Conservation (phyloP, 2,888 invertebrate genomes). For the Globia sparganii region DNA sequence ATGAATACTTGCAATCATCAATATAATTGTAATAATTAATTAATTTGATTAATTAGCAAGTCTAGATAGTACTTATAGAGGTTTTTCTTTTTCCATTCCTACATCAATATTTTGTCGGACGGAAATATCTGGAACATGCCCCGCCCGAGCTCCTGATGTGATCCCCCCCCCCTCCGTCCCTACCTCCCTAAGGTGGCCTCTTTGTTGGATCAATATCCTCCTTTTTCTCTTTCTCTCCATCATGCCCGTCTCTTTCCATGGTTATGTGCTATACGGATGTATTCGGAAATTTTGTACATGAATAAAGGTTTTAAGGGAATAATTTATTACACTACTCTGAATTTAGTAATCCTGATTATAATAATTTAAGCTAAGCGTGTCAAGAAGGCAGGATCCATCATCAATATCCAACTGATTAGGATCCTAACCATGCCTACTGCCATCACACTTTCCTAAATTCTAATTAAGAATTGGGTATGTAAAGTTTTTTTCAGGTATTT, state of each 20-base stretch:
- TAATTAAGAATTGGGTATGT: too few species aligned
- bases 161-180: neutral
- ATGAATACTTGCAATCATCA: neutral
- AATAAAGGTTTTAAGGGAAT: neutral
- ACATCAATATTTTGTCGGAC: slow-evolving; percentile 49
- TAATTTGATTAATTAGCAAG: too few species aligned
- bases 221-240: slow-evolving; percentile 33
- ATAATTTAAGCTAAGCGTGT: neutral
- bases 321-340: neutral
- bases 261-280: slow-evolving; percentile 24
- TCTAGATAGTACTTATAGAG: neutral
- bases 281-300: slow-evolving; percentile 49
- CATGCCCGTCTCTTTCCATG: slow-evolving; percentile 49
- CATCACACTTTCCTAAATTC: neutral
- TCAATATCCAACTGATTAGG: neutral
- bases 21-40: too few species aligned
- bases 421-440: neutral
- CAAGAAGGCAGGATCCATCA: too few species aligned
- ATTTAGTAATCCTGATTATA: neutral
- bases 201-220: slow-evolving; percentile 64
- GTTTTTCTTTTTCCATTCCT: neutral
- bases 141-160: neutral
- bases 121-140: slow-evolving; percentile 53
- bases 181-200: slow-evolving; percentile 41
- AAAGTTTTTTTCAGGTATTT: too few species aligned